Evolutionary conservation across 2,888 invertebrate genomes (phyloP).

Genomic region (Zonitis immaculata): DNA sequence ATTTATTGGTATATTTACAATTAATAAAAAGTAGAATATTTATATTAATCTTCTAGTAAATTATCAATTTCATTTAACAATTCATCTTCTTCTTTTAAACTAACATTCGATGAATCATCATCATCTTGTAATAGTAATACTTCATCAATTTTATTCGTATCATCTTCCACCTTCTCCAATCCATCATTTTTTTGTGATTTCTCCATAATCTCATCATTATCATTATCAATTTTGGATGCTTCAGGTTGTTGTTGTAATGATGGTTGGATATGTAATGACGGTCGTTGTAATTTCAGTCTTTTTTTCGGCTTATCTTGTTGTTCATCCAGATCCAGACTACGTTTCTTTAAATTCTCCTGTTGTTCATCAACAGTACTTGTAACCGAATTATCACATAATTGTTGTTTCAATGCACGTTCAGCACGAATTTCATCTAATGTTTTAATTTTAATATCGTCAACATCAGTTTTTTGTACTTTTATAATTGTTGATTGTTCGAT

Average conservation of each 20-base stretch:
- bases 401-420: constrained; percentile 27
- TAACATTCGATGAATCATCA: constrained; percentile 35
- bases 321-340: constrained; percentile 10
- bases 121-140: constrained; percentile 41
- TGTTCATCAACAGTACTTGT: constrained; percentile 13
- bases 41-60: constrained; percentile 42
- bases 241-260: background rate
- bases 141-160: constrained; percentile 36
- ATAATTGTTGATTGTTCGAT: constrained; percentile 8
- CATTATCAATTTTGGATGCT: constrained; percentile 22
- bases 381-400: constrained; percentile 15
- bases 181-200: constrained; percentile 8
- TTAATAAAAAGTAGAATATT: background rate
- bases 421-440: constrained; percentile 48
- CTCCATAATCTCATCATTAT: constrained; percentile 11
- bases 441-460: constrained; percentile 44
- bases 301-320: constrained; percentile 19
- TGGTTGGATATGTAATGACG: background rate
- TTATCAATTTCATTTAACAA: constrained; percentile 48
- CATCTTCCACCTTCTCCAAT: constrained; percentile 4
- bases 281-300: constrained; percentile 38
- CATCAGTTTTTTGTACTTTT: constrained; percentile 12
- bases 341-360: constrained; percentile 6
- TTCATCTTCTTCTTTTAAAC: constrained; percentile 43
- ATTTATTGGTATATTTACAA: background rate